Conservation (phyloP, 2,797 vertebrate genomes). For the Lophius americanus region DNA sequence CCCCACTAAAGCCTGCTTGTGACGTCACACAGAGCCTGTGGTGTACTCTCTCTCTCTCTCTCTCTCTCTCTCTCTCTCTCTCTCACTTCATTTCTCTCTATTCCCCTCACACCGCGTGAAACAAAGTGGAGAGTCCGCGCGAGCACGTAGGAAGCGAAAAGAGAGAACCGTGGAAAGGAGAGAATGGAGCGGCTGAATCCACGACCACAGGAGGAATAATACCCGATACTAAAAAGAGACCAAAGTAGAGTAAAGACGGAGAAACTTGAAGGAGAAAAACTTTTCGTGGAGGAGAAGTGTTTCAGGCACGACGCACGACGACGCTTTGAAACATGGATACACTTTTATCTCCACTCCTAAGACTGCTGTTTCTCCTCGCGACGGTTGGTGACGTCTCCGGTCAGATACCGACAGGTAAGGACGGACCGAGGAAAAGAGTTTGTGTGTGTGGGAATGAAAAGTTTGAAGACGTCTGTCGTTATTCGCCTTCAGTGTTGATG, state of each 20-base stretch:
- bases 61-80: constrained; percentile 15
- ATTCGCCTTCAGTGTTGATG: background rate
- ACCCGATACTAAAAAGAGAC: constrained; percentile 7
- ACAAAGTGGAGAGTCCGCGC: constrained; percentile 69
- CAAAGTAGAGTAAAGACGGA: constrained; percentile 18
- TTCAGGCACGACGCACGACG: constrained; percentile 23
- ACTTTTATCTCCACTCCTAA: constrained; percentile 58
- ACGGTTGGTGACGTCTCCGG: constrained; percentile 34
- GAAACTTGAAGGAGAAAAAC: constrained; percentile 47
- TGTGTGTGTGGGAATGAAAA: constrained; percentile 12
- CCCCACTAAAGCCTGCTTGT: constrained; percentile 30
- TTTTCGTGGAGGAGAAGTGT: constrained; percentile 50
- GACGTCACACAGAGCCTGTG: constrained; percentile 61
- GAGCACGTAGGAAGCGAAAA: constrained; percentile 63
- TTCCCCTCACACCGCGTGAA: constrained; percentile 58
- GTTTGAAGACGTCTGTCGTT: background rate
- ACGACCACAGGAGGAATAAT: constrained; percentile 62
- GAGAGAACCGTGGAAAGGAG: constrained; percentile 50
- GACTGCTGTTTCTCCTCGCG: constrained; percentile 64
- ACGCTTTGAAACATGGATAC: constrained; percentile 72
- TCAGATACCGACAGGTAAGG: constrained; percentile 74
- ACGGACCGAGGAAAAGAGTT: background rate
- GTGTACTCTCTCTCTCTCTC: constrained; percentile 11
- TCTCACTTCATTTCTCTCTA: constrained; percentile 29
- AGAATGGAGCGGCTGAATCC: constrained; percentile 64